Base-by-base conservation (phyloP, 2,113 vertebrate genomes). In the Heteronetta atricapilla region DNA sequence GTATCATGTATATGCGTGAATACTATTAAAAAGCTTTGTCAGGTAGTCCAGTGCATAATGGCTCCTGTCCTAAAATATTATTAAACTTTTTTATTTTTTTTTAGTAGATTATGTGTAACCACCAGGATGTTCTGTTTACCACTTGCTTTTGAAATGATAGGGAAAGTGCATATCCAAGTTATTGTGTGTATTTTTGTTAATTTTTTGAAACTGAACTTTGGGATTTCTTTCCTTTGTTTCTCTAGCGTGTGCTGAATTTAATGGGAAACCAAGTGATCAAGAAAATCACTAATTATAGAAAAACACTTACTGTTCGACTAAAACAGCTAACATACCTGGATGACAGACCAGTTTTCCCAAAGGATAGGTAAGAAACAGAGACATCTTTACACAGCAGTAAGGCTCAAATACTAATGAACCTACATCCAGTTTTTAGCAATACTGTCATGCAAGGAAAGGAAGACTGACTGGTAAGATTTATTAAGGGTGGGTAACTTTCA, bases 261-360 rank as follows among this genome's bases (percentile, higher is more conserved):
- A 98, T 98, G 97, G 99, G 99, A 79, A 99, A 99, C 38, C 96
- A 98, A 26, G 98, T 99, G 18, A 97, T 97, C 76, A 98, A 64
- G 88, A 98, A 98, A 82, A 98, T 99, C 56, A 68, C 98, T 46
- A 98, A 99, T 96, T 99, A 99, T 77, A 98, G 99, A 77, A 99
- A 98, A 97, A 98, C 97, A 1, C 80, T 99, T 86, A 99, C 96
- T 3, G 93, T 99, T 33, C 98, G 82, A 17, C 98, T 99, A 2
- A 98, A 98, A 90, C 96, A 98, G 25, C 94, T 99, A 60, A 99
- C 98, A 0, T 99, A 98, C 80, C 97, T 99, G 67, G 99, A 99
- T 63, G 98, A 99, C 86, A 98, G 98, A 42, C 99, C 99, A 0
- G 98, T 99, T 56, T 99, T 99, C 92, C 99, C 99, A 77, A 99